phyloP scores from a whole-genome alignment of 2,888 invertebrate species.

The Nycteola revayana region DNA sequence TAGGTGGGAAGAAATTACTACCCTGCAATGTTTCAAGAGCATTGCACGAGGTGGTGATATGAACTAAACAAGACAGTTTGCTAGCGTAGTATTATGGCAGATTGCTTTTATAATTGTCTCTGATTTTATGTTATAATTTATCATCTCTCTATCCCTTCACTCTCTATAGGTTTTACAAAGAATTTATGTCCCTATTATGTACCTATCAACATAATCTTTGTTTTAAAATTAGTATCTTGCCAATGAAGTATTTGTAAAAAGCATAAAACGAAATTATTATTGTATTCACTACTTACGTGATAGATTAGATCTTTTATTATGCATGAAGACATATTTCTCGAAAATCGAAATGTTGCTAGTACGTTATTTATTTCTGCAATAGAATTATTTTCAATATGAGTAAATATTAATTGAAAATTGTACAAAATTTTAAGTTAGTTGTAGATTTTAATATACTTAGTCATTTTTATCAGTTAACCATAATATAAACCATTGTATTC shows the following conservation, averaged over 20 bases:
- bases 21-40: conserved; percentile 72
- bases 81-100: conserved; percentile 75
- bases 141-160: conserved; percentile 71
- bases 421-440: conserved; percentile 70
- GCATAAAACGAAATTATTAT: conserved; percentile 59
- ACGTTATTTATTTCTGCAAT: conserved; percentile 52
- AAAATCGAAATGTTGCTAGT: conserved; percentile 55
- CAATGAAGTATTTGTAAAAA: conserved; percentile 75
- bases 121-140: conserved; percentile 53
- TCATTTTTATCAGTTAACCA: conserved; percentile 70
- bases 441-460: conserved; percentile 53
- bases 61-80: conserved; percentile 52
- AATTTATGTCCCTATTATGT: conserved; percentile 48
- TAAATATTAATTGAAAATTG: conserved; percentile 52
- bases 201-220: conserved; percentile 51
- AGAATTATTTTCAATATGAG: conserved; percentile 31
- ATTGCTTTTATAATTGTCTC: conserved; percentile 55
- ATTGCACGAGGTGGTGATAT: conserved; percentile 61
- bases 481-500: conserved; percentile 59
- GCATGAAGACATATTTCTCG: conserved; percentile 53
- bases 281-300: conserved; percentile 69
- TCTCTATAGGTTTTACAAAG: conserved; percentile 75
- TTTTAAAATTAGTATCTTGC: conserved; percentile 70
- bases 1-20: conserved; percentile 53
- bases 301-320: conserved; percentile 73